These are phyloP conservation scores for Scrobipalpa atriplicella DNA, from an alignment of 2,888 invertebrate genomes.

Conservation along the genomic window DNA sequence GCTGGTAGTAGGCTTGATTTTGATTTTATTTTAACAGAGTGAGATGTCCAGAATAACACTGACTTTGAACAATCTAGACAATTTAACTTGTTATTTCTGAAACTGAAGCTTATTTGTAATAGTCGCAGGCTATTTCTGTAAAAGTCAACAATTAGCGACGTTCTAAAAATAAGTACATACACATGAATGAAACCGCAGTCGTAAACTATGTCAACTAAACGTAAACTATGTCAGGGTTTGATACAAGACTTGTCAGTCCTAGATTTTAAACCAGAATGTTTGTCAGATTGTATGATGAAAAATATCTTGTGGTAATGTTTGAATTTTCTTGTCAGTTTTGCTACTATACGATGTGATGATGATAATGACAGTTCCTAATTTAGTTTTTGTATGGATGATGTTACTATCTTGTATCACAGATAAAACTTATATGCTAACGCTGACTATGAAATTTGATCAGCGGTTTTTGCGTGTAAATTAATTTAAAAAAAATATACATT, in stretches of 20 bases:
- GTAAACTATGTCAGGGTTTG: too few relatives aligned
- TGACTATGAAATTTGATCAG: too few relatives aligned
- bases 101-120: background rate
- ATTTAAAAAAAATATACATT: too few relatives aligned
- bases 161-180: conserved; percentile 13
- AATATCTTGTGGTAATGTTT: background rate
- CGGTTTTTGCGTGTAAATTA: too few relatives aligned
- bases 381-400: background rate
- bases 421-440: too few relatives aligned
- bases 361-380: background rate
- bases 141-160: conserved; percentile 11
- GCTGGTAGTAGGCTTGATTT: too few relatives aligned
- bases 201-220: too few relatives aligned
- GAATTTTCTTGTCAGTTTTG: background rate
- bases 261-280: too few relatives aligned
- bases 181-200: conserved; percentile 11
- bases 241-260: too few relatives aligned
- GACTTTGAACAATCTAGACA: background rate
- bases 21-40: too few relatives aligned
- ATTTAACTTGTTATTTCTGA: background rate
- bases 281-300: conserved; percentile 1
- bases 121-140: background rate
- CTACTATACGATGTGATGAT: background rate
- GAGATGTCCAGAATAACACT: too few relatives aligned
- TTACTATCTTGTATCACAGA: background rate